These are phyloP conservation scores for Struthidea cinerea DNA, from an alignment of 2,113 vertebrate genomes.

Conservation along the genomic window DNA sequence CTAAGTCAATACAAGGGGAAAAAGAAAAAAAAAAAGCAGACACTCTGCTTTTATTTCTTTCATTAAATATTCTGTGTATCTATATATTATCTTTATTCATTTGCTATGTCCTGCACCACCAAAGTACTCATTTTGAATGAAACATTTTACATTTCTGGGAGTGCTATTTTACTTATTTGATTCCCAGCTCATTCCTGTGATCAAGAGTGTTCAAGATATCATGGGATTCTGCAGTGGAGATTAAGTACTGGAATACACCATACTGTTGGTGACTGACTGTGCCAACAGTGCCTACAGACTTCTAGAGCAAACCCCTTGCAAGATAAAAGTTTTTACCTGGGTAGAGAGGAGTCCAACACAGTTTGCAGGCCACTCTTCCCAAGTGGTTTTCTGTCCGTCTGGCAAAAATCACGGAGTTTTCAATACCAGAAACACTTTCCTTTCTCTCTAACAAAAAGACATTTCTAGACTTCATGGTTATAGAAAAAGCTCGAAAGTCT, in stretches of 20 bases:
- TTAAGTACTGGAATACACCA: neutral
- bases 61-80: neutral
- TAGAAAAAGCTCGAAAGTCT: neutral
- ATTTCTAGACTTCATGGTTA: neutral
- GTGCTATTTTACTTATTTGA: neutral
- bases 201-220: neutral
- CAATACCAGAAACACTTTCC: neutral
- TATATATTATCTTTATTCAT: neutral
- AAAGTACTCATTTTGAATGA: neutral
- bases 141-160: neutral
- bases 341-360: neutral
- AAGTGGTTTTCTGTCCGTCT: neutral
- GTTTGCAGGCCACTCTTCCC: neutral
- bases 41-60: neutral
- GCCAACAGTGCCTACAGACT: neutral
- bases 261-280: neutral
- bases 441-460: neutral
- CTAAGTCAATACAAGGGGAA: neutral
- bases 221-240: accelerated
- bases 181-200: neutral
- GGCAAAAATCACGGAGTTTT: neutral
- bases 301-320: neutral
- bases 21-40: neutral
- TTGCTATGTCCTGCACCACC: neutral
- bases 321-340: neutral